Conservation (phyloP, 2,113 vertebrate genomes). For the Alexandromys fortis region DNA sequence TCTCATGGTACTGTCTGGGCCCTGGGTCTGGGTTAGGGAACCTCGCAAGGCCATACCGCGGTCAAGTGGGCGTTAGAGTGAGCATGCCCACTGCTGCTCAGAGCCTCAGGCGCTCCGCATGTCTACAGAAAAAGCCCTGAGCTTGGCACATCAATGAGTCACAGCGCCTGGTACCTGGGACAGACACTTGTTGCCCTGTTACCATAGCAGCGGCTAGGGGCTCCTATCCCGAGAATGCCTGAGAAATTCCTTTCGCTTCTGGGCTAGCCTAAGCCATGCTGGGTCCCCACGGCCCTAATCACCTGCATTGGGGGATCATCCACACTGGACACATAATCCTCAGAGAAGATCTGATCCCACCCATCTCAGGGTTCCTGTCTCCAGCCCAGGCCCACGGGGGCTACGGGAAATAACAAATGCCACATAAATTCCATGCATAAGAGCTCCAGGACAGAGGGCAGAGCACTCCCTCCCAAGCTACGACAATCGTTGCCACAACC, state of each 20-base stretch:
- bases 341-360: background rate
- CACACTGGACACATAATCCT: fast-evolving
- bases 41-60: fast-evolving
- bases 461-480: background rate
- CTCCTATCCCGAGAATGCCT: background rate
- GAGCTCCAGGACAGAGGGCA: background rate
- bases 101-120: background rate
- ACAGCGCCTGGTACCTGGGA: background rate
- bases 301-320: fast-evolving
- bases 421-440: fast-evolving
- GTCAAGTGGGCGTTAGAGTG: background rate
- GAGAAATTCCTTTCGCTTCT: fast-evolving
- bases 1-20: fast-evolving
- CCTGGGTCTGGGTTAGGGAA: too few relatives aligned
- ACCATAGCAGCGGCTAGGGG: background rate
- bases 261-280: background rate
- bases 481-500: background rate
- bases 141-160: background rate
- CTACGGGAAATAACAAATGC: background rate
- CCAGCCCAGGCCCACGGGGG: background rate
- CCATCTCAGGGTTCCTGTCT: background rate
- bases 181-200: background rate
- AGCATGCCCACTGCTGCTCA: background rate
- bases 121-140: background rate
- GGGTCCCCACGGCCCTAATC: background rate